These are phyloP conservation scores for Hypercompe scribonia DNA, from an alignment of 2,888 invertebrate species.

Conservation along the genomic window DNA sequence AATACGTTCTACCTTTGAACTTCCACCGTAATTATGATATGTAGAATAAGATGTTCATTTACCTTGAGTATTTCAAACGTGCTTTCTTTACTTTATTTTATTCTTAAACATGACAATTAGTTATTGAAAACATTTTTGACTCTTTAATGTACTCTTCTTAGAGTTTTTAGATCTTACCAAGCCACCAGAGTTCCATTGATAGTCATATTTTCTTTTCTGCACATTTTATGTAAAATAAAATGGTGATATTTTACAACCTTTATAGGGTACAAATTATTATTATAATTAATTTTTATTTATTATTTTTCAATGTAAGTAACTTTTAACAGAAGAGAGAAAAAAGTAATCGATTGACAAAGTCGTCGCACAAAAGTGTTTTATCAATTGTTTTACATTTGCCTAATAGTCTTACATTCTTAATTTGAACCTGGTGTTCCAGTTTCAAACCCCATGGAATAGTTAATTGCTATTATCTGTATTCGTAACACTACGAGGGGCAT, in stretches of 20 bases:
- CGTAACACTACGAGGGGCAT: slow-evolving; percentile 66
- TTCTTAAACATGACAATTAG: neutral
- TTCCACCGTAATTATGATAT: neutral
- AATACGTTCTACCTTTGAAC: neutral
- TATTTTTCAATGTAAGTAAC: too few relatives aligned
- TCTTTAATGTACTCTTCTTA: too few relatives aligned
- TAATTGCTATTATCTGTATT: slow-evolving; percentile 70
- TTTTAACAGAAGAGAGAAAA: too few relatives aligned
- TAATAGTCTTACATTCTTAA: neutral
- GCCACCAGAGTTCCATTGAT: too few relatives aligned
- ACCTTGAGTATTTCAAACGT: neutral
- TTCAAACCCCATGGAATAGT: slow-evolving; percentile 50
- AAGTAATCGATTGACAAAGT: neutral
- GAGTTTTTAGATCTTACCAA: too few relatives aligned
- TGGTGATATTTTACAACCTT: too few relatives aligned
- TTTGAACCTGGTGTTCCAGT: slow-evolving; percentile 37
- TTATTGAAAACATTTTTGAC: neutral
- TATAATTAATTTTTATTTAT: too few relatives aligned
- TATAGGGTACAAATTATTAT: too few relatives aligned
- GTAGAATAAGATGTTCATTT: neutral
- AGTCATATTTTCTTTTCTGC: too few relatives aligned
- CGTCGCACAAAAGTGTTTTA: neutral
- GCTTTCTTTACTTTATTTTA: neutral
- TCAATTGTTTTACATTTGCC: neutral
- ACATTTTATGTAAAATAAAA: too few relatives aligned